Conservation (phyloP, 2,888 invertebrate genomes). For the Apamea crenata region DNA sequence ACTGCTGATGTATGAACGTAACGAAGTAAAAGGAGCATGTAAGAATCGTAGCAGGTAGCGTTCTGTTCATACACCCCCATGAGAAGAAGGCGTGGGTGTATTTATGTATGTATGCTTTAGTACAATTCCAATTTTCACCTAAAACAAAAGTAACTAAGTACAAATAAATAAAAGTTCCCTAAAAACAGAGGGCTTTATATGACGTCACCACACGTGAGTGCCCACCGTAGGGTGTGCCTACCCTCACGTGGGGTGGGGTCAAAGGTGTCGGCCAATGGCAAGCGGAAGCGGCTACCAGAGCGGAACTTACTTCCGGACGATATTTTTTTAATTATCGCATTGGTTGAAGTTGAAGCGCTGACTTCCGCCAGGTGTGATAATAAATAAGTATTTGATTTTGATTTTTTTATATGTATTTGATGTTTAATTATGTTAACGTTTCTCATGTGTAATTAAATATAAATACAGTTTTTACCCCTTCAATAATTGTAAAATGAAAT, state of each 20-base stretch:
- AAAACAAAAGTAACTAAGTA: constrained; percentile 35
- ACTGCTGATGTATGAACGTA: no score
- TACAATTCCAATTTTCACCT: neutral
- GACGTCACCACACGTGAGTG: constrained; percentile 56
- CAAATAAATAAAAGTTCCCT: constrained; percentile 24
- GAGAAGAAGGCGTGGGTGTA: no score
- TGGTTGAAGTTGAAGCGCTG: constrained; percentile 67
- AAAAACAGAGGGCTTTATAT: constrained; percentile 36
- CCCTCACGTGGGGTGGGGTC: constrained; percentile 83
- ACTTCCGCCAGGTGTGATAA: constrained; percentile 81
- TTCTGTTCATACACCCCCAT: no score
- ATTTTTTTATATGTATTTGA: neutral
- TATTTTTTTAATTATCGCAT: constrained; percentile 82
- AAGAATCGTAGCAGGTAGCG: no score
- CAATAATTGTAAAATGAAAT: neutral
- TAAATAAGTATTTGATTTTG: constrained; percentile 44
- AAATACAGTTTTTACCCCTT: neutral
- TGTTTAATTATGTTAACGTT: neutral
- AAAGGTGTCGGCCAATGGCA: constrained; percentile 87
- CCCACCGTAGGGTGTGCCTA: constrained; percentile 47
- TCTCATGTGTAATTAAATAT: neutral
- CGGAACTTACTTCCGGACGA: constrained; percentile 83
- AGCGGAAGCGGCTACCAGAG: constrained; percentile 81
- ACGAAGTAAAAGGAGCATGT: no score
- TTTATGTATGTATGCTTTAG: no score